These are phyloP conservation scores for Propithecus deckenii DNA, from an alignment of 2,797 vertebrate species.

Conservation along the genomic window DNA sequence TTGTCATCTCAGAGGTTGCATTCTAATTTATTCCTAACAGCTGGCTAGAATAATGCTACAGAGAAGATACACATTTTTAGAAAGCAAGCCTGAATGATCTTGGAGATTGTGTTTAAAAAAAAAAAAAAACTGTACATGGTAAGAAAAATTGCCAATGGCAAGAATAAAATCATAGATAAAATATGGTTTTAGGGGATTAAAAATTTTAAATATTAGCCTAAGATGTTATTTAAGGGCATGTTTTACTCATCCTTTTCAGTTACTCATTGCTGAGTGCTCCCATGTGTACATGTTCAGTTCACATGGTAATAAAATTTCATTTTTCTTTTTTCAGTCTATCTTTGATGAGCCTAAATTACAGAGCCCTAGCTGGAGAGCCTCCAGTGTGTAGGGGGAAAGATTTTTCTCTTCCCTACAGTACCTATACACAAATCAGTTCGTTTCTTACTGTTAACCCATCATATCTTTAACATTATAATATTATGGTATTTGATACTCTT, in stretches of 20 bases:
- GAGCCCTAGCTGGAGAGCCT: not conserved
- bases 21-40: not conserved
- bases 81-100: not conserved
- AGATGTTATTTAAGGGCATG: no score
- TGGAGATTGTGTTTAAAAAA: not conserved
- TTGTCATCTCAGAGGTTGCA: not conserved
- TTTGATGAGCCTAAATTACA: not conserved
- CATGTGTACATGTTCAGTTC: no score
- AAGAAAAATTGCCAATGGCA: not conserved
- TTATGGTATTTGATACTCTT: not conserved
- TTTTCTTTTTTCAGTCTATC: not conserved
- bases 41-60: not conserved
- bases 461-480: not conserved
- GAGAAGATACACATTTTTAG: not conserved
- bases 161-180: not conserved
- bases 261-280: no score
- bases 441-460: not conserved
- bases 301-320: no score
- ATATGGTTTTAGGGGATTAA: not conserved
- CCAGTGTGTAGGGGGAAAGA: not conserved
- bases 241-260: no score
- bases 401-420: not conserved
- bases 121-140: not conserved
- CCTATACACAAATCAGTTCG: not conserved
- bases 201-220: not conserved